Percentiles rank a stretch among this genome's conserved stretches.
Evolutionary conservation across 2,113 vertebrate species (phyloP).

Genomic region (Bostrychus sinensis): DNA sequence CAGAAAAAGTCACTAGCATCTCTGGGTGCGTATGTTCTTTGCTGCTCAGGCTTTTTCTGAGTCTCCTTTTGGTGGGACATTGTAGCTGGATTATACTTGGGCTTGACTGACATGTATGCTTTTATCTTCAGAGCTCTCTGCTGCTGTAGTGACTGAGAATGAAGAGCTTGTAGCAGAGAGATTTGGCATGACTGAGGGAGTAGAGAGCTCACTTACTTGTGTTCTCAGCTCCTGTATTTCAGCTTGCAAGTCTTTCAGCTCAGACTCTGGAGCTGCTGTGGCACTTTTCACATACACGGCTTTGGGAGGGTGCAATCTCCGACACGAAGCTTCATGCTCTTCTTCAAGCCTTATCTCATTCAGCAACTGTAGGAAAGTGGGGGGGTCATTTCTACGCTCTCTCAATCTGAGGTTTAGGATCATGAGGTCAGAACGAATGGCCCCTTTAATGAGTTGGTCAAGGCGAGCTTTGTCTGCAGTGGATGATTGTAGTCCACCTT

Average conservation of each 20-base stretch:
- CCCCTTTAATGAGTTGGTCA: too few species aligned
- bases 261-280: not conserved
- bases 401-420: conserved; percentile 1
- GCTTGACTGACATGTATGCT: not conserved
- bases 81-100: not conserved
- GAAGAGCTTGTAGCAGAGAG: not conserved
- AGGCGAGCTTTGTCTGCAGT: not conserved
- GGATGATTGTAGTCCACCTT: conserved; percentile 8
- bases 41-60: too few species aligned
- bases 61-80: too few species aligned
- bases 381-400: not conserved
- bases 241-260: not conserved
- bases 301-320: not conserved
- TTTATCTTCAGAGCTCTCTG: not conserved
- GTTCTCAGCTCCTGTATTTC: not conserved
- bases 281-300: not conserved
- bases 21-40: not conserved
- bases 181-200: too few species aligned
- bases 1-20: not conserved
- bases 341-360: conserved; percentile 1
- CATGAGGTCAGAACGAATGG: conserved; percentile 12
- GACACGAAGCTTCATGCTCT: not conserved
- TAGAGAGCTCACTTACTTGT: not conserved
- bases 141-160: not conserved
- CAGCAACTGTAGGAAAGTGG: conserved; percentile 13